Evolutionary conservation across 2,888 invertebrate species (phyloP).

Genomic region (Drosophila ezoana): DNA sequence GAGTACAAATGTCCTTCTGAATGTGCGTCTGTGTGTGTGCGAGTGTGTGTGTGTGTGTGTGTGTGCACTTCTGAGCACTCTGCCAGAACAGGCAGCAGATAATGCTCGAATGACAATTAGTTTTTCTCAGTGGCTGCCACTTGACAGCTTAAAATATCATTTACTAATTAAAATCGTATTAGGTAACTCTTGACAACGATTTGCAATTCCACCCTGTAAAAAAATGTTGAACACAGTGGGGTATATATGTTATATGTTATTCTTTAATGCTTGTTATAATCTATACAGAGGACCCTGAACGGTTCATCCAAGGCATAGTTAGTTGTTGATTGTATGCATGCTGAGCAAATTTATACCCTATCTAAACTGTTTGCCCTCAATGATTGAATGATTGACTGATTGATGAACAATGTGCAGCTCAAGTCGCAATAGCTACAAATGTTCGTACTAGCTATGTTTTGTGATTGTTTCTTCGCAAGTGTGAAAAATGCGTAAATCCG

Average conservation of each 20-base stretch:
- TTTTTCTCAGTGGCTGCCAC: constrained; percentile 43
- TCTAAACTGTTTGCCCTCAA: no score
- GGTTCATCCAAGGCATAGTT: no score
- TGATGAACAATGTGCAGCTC: no score
- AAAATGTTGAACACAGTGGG: neutral
- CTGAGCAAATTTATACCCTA: no score
- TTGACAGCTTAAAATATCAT: constrained; percentile 56
- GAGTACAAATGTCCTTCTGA: neutral
- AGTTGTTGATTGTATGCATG: no score
- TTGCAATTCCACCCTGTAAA: constrained; percentile 34
- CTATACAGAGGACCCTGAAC: no score
- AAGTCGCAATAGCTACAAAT: no score
- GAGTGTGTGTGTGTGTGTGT: constrained; percentile 8
- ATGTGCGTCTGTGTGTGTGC: neutral
- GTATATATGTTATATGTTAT: neutral
- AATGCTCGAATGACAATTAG: constrained; percentile 49
- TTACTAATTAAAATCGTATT: constrained; percentile 37
- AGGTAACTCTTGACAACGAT: constrained; percentile 35
- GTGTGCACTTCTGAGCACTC: constrained; percentile 9
- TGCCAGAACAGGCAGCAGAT: constrained; percentile 20
- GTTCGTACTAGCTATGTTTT: no score
- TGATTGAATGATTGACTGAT: no score
- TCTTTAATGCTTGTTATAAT: no score
- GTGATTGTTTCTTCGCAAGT: no score
- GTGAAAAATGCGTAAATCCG: no score